These are phyloP conservation scores for Artemia sp. DNA, from an alignment of 2,888 invertebrate species.

Conservation along the genomic window DNA sequence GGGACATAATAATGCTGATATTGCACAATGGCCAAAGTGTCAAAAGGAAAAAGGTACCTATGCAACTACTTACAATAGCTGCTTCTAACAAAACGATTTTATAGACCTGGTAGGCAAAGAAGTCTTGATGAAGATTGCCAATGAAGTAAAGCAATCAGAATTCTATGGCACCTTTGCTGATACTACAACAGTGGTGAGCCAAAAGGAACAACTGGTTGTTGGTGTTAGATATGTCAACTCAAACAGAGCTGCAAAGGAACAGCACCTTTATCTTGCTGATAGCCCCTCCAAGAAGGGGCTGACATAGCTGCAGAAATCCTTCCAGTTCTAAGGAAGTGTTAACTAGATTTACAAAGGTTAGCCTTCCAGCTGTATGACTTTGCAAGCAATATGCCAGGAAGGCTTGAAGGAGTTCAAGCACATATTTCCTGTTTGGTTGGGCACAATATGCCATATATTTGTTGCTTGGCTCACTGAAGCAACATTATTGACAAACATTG, in stretches of 20 bases:
- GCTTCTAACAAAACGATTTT: background rate
- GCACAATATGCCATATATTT: background rate
- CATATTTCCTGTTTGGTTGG: background rate
- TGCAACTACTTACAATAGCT: background rate
- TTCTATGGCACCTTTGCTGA: background rate
- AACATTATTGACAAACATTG: slow-evolving; percentile 2
- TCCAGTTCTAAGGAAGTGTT: background rate
- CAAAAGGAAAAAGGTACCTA: background rate
- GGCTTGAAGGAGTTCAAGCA: background rate
- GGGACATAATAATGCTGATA: background rate
- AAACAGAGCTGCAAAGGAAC: background rate
- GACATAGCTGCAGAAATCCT: background rate
- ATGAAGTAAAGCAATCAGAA: background rate
- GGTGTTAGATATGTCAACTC: background rate
- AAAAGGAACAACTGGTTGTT: background rate
- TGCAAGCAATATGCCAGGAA: background rate
- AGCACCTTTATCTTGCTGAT: background rate
- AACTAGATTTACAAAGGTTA: background rate
- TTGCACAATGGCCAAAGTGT: background rate
- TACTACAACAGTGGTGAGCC: background rate
- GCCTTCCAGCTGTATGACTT: background rate
- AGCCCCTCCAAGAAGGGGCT: background rate
- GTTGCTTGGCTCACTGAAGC: background rate
- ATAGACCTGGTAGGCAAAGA: background rate
- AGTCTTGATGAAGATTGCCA: background rate